phyloP scores from a whole-genome alignment of 2,888 invertebrate genomes.

The Yponomeuta malinellus region DNA sequence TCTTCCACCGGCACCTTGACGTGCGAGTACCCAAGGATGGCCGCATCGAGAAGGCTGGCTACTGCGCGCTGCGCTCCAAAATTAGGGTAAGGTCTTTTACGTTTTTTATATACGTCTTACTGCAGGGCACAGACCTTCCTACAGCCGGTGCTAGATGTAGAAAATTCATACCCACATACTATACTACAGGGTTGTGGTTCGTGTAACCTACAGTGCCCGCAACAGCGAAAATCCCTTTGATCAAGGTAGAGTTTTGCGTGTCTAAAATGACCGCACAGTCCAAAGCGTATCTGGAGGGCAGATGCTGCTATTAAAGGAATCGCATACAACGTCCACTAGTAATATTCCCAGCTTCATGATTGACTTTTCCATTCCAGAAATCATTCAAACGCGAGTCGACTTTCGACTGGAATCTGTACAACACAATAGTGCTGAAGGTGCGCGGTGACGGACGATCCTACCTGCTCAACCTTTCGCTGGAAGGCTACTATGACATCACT shows the following conservation, averaged over 20 bases:
- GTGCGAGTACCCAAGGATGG: slow-evolving; percentile 88
- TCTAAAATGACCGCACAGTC: too few species aligned
- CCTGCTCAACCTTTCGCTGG: slow-evolving; percentile 84
- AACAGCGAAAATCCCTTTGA: too few species aligned
- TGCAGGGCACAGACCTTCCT: too few species aligned
- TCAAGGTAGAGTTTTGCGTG: too few species aligned
- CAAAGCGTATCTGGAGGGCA: too few species aligned
- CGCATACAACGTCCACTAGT: too few species aligned
- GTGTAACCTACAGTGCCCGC: too few species aligned
- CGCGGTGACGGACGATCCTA: slow-evolving; percentile 97
- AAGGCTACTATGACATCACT: slow-evolving; percentile 87
- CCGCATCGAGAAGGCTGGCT: slow-evolving; percentile 84
- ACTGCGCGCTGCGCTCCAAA: slow-evolving; percentile 85
- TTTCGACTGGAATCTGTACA: slow-evolving; percentile 87
- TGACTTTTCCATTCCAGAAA: slow-evolving; percentile 70
- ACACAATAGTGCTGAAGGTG: slow-evolving; percentile 83
- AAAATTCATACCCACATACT: too few species aligned
- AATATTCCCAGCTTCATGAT: not conserved
- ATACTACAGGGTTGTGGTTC: too few species aligned
- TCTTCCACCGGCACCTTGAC: slow-evolving; percentile 83
- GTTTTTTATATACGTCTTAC: too few species aligned
- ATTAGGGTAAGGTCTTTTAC: slow-evolving; percentile 70
- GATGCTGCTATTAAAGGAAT: too few species aligned
- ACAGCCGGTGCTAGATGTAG: too few species aligned
- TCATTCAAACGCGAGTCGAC: slow-evolving; percentile 84